Evolutionary conservation across 2,888 invertebrate genomes (phyloP), one percentile per base, ranked within the genome.

Genomic region (Rhabditoides inermis): DNA sequence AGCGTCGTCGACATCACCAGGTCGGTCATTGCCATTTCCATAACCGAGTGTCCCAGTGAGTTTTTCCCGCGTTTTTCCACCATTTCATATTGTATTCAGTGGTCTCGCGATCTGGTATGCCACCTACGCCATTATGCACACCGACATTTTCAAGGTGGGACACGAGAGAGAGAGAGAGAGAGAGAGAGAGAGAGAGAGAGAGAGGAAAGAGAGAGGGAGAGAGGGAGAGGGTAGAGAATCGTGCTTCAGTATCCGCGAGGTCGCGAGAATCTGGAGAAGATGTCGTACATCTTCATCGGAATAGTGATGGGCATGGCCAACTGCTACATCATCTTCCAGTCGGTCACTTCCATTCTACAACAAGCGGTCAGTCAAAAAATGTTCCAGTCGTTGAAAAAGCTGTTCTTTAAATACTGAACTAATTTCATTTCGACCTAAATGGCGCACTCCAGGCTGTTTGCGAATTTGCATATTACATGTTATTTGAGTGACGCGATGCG

Each of bases 1-100:
- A 48, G 48, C 28, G 47, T 60, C 25, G 56, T 60, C n/a, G 60
- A 60, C 26, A 56, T 60, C 42, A 56, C 56, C 4, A 56, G 60
- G 60, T 54, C 5, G 5, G 40, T 10, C 23, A 15, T 23, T 25
- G 6, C n/a, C 20, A 25, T 12, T 25, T n/a, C 15, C 7, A 25
- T 45, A 28, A 22, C 23, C 20, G 32, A 36, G 20, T 7, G 22
- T n/a, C 12, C 18, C 10, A 18, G n/a, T 10, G 6, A 10, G n/a
- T 32, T 46, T 32, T 46, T 46, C 23, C 12, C 12, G 26, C 26
- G 18, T 49, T 10, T 28, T 12, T 4, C n/a, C 2, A 36, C 35
- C 22, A 12, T 3, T 36, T 18, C 20, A 20, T 39, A 20, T 15
- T 1, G 15, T 28, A 27, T 56, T 45, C 49, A 60, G 60, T 41